Evolutionary conservation across 2,797 vertebrate genomes (phyloP), one percentile per base, ranked within the genome.

Genomic region (Morelia viridis): DNA sequence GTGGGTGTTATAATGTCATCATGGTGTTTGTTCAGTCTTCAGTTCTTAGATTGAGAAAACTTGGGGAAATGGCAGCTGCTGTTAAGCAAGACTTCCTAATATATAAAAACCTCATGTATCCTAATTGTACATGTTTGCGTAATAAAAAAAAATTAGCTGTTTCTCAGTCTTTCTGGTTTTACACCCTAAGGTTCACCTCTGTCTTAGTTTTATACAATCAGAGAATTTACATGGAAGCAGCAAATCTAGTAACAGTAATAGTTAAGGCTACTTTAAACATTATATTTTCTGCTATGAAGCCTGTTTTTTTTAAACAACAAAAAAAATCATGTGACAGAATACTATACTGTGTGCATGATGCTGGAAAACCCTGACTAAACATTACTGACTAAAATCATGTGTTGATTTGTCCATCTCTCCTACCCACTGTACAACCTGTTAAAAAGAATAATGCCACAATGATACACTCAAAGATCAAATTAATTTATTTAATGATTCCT

Each of bases 11-110:
- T 24, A 60, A 9, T 85, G 1, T 86, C 56, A 53, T 58, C 10
- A 62, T 13, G 57, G 35, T 58, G 50, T 13, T 89, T 64, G 26
- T 90, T 92, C 94, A 91, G 8, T 89, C 13, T 86, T 62, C 13
- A 93, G 31, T 41, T 93, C 4, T 17, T 84, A 4, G 12, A 62
- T 26, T 93, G 90, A 91, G 4, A 64, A 93, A 85, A 91, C 65
- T 28, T 71, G 92, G 65, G 9, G 68, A 22, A 0, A 57, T 5
- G 46, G 28, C 80, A 93, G 50, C 68, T 12, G 61, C 13, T 93
- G 24, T 91, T 80, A 35, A 13, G 57, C 90, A n/a, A 85, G 2
- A 31, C 91, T 91, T 94, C 90, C 53, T 95, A 90, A 84, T 26
- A 56, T 5, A 89, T 1, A 35, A 90, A 15, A 22, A 92, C 4